Base-by-base conservation (phyloP, 2,888 invertebrate species). In the Gymnosoma rotundatum region DNA sequence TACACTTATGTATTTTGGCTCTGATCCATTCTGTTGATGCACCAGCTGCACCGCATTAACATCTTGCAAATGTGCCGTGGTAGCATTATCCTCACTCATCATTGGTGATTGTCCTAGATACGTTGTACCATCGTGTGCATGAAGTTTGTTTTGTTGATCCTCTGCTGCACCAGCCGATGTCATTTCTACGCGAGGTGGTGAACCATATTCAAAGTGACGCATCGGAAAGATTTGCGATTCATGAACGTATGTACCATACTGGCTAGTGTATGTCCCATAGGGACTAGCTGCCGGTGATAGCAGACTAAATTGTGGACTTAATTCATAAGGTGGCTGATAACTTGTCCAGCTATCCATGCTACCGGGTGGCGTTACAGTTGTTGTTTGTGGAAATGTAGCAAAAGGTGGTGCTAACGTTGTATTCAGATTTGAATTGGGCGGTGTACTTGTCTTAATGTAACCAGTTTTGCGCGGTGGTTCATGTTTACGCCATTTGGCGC, bases 401-500 rank as follows among this genome's bases (percentile, higher is more conserved):
- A 94, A 94, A 45, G 95, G 95, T 7, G 95, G 95, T 0, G 91
- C 91, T 75, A 92, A 78, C 0, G 91, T 87, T 12, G 88, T 88
- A 45, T 94, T 94, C 64, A 90, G 87, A 74, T 90, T 88, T 0
- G 90, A 88, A 60, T 94, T 94, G 2, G 95, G 95, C 87, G 95
- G 95, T 0, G 95, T 95, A 88, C 94, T 95, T 4, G 95, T 94
- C 78, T 95, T 95, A 89, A 96, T 94, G 93, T 95, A 95, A 48
- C 96, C 96, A 0, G 97, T 97, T 92, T 98, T 98, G 50, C 98
- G 94, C 0, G 98, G 98, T 0, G 98, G 98, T 90, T 98, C 98
- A 50, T 98, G 95, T 91, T 98, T 98, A 64, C 98, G 94, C 98
- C 98, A 98, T 91, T 98, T 98, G 16, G 98, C 98, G 86, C 98